Conservation (phyloP, 2,113 vertebrate genomes). For the Erythrolamprus reginae region DNA sequence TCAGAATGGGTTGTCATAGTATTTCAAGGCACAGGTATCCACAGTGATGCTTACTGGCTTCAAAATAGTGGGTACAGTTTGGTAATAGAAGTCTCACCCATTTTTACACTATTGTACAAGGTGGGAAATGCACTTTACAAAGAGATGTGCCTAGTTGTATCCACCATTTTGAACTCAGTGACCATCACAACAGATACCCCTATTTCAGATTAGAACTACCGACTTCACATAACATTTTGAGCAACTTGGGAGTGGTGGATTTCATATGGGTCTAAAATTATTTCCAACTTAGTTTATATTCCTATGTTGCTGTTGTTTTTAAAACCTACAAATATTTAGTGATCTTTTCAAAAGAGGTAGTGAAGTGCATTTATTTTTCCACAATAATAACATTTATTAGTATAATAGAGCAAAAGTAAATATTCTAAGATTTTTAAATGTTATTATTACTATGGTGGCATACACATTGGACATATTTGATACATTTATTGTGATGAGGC, state of each 20-base stretch:
- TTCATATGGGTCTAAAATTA: background rate
- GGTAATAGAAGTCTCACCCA: background rate
- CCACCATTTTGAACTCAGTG: background rate
- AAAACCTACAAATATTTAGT: slow-evolving; percentile 15
- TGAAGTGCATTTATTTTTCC: slow-evolving; percentile 23
- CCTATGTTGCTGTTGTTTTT: background rate
- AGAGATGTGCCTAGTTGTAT: background rate
- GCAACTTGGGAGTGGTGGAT: background rate
- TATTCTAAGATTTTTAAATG: slow-evolving; percentile 38
- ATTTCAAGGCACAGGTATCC: background rate
- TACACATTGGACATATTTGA: slow-evolving; percentile 56
- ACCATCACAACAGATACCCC: background rate
- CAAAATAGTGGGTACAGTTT: background rate
- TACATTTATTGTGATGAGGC: slow-evolving; percentile 49
- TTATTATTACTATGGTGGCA: slow-evolving; percentile 32
- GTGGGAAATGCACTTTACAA: background rate
- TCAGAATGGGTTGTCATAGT: background rate
- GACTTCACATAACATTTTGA: background rate
- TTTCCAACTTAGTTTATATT: background rate
- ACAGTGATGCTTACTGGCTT: background rate
- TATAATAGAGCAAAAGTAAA: slow-evolving; percentile 24
- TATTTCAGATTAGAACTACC: background rate
- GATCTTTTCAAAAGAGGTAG: background rate
- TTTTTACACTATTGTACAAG: background rate
- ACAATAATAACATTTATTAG: slow-evolving; percentile 24